Percentiles rank a stretch among this genome's conserved stretches.
Conservation (phyloP, 1,140 invertebrate genomes). For the Temnothorax curvispinosus region DNA sequence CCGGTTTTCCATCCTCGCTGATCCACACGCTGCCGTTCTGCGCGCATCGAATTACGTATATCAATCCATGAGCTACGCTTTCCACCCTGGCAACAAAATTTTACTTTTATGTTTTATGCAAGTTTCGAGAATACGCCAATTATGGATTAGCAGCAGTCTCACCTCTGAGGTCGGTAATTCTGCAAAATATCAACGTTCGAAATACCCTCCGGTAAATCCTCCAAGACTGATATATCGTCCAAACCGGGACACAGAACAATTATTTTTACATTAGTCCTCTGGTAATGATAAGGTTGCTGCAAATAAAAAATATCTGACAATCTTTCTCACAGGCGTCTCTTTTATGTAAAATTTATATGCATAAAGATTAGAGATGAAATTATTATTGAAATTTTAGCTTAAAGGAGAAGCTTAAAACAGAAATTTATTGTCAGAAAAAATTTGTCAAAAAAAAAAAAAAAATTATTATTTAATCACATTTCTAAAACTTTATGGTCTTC, state of each 20-base stretch:
- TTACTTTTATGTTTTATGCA: background rate
- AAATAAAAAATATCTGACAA: constrained; percentile 41
- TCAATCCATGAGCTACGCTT: constrained; percentile 84
- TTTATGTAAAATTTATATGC: background rate
- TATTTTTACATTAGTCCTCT: constrained; percentile 84
- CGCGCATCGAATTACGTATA: constrained; percentile 85
- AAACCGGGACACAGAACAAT: constrained; percentile 84
- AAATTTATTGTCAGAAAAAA: background rate
- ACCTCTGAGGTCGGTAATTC: constrained; percentile 71
- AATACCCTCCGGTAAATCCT: constrained; percentile 61
- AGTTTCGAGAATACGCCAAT: background rate
- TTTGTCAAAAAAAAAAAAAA: background rate
- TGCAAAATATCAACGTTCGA: constrained; percentile 54
- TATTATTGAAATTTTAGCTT: background rate
- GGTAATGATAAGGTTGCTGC: constrained; percentile 82
- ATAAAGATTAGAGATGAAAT: background rate
- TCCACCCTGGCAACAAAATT: constrained; percentile 79
- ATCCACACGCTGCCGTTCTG: constrained; percentile 86
- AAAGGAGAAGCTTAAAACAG: background rate
- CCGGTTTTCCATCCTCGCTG: constrained; percentile 84
- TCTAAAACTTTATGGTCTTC: background rate
- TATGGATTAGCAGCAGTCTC: background rate
- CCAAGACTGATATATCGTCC: constrained; percentile 74
- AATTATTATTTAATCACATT: background rate
- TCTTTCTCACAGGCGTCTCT: background rate